Evolutionary conservation across 2,113 vertebrate genomes (phyloP).

Genomic region (Calonectris borealis): DNA sequence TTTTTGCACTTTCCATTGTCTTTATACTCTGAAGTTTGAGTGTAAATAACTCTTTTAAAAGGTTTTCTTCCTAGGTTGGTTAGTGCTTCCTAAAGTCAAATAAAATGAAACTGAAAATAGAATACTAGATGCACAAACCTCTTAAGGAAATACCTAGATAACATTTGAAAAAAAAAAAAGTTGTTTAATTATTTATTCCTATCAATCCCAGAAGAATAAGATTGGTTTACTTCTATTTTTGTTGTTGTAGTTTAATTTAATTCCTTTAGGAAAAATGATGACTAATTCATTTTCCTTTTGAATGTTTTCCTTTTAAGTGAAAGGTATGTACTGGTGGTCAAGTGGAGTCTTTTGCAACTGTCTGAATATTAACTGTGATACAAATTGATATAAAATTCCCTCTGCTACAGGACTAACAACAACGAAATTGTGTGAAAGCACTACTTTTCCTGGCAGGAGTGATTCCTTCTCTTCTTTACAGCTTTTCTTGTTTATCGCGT

Average conservation of each 20-base stretch:
- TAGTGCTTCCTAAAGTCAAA: background rate
- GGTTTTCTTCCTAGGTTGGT: background rate
- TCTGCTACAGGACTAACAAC: background rate
- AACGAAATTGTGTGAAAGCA: background rate
- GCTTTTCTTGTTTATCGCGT: background rate
- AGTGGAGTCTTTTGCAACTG: background rate
- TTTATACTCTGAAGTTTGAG: constrained; percentile 57
- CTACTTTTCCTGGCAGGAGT: background rate
- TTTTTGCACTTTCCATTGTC: constrained; percentile 54
- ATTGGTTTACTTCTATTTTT: background rate
- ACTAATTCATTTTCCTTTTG: background rate
- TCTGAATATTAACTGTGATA: background rate
- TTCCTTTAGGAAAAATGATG: background rate
- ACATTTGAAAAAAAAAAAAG: background rate
- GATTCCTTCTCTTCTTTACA: background rate
- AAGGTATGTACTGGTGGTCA: background rate
- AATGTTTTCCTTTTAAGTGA: background rate
- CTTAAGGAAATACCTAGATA: background rate
- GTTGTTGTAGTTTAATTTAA: background rate
- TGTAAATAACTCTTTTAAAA: constrained; percentile 42
- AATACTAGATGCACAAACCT: background rate
- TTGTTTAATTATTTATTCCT: background rate
- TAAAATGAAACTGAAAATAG: background rate
- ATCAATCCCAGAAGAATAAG: background rate
- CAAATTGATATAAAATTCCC: background rate